Evolutionary conservation across 2,113 vertebrate genomes (phyloP), one percentile per base, ranked within the genome.

Genomic region (Tenebrosternarchus preto): DNA sequence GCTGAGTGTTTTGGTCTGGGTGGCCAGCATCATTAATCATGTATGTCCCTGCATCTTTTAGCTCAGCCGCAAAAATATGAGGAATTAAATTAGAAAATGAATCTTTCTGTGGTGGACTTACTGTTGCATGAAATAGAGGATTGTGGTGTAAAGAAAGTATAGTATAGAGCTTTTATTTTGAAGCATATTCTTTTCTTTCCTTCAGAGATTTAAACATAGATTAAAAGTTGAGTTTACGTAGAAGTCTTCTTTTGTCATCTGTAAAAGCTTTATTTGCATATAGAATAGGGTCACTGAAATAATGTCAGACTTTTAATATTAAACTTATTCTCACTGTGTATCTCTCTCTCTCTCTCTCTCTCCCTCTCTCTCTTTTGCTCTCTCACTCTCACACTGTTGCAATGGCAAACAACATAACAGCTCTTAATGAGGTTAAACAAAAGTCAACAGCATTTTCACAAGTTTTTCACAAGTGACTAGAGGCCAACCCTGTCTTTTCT

Each of bases 11-110:
- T 75, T 72, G 67, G 82, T 39, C 77, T 31, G 59, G 39, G 36
- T 80, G 77, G 29, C 67, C 57, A 55, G 27, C 39, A 36, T 66
- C 78, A 83, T 83, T 80, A 72, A 80, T 67, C 77, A 76, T 66
- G 55, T 53, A 73, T 19, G 25, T 29, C 25, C 46, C 16, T 57
- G 76, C 50, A 57, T 73, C 64, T 57, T 57, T 72, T 46, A 76
- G 67, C 57, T 24, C 66, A 20, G 22, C 15, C 25, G 1, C 6
- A 67, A 73, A 72, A 33, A 77, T 57, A 78, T 36, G 43, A 79
- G 20, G 43, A 59, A 80, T 80, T 2, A 64, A 76, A 76, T 80
- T 74, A 73, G 27, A 59, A 56, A 73, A 73, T 57, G 71, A 73
- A 73, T 73, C 71, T 73, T 57, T 73, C 53, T 59, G 53, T 20